These are phyloP conservation scores for Bambusicola thoracicus DNA, from an alignment of 2,113 vertebrate genomes.

Conservation along the genomic window DNA sequence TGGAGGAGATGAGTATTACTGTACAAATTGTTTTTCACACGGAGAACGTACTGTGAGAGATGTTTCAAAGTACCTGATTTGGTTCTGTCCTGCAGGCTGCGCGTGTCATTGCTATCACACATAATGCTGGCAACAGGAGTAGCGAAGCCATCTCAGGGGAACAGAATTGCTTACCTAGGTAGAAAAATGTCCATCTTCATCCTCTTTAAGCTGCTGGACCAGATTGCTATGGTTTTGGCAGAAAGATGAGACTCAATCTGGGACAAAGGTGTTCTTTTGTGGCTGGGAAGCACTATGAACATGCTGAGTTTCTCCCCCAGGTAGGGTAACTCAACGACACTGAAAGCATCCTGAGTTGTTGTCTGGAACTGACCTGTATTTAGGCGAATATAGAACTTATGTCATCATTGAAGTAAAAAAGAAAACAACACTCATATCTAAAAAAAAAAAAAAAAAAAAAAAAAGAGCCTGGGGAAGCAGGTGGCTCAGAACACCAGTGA, in stretches of 20 bases:
- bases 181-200: slow-evolving; percentile 89
- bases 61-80: neutral
- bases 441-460: neutral
- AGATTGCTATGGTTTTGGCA: slow-evolving; percentile 78
- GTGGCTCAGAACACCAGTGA: neutral
- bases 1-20: neutral
- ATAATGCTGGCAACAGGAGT: neutral
- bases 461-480: neutral
- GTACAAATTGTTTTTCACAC: neutral
- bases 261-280: slow-evolving; percentile 78
- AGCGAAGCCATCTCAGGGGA: neutral
- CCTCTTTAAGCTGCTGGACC: slow-evolving; percentile 82
- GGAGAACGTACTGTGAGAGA: neutral
- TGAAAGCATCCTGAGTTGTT: slow-evolving; percentile 77
- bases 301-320: slow-evolving; percentile 82
- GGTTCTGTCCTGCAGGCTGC: neutral
- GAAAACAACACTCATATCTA: no score
- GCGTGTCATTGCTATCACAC: neutral
- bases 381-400: neutral
- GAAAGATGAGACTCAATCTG: slow-evolving; percentile 83
- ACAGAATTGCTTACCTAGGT: slow-evolving; percentile 80
- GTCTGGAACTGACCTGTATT: slow-evolving; percentile 87
- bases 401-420: neutral
- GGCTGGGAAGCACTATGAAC: slow-evolving; percentile 84
- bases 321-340: slow-evolving; percentile 85